Conservation (phyloP, 2,797 vertebrate genomes). For the Helarctos malayanus region DNA sequence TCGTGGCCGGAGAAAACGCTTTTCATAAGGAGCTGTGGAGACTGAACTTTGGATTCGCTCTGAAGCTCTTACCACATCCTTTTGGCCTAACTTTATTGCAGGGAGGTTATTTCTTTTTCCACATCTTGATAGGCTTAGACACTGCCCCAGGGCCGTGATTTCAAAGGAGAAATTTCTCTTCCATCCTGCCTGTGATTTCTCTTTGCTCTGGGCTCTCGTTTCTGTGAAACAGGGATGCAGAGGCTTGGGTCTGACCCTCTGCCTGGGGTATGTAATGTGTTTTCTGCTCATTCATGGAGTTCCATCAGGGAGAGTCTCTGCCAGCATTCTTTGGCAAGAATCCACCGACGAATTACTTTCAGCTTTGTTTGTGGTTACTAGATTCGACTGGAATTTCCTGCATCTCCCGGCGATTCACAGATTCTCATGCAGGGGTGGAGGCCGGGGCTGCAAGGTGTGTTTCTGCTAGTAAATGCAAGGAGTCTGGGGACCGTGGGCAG, state of each 20-base stretch:
- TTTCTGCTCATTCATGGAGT: slow-evolving; percentile 65
- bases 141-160: slow-evolving; percentile 39
- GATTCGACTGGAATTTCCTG: slow-evolving; percentile 65
- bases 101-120: slow-evolving; percentile 11
- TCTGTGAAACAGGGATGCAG: background rate
- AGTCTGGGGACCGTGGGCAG: fast-evolving
- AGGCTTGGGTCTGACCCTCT: slow-evolving; percentile 2
- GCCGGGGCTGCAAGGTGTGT: background rate
- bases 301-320: slow-evolving; percentile 15
- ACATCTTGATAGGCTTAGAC: slow-evolving; percentile 66
- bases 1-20: background rate
- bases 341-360: slow-evolving; percentile 43
- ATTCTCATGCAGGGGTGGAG: background rate
- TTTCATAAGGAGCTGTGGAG: background rate
- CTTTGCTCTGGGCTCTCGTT: background rate
- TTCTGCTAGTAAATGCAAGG: background rate
- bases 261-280: background rate
- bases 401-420: background rate
- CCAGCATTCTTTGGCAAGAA: slow-evolving; percentile 55
- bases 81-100: background rate
- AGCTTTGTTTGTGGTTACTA: slow-evolving; percentile 60
- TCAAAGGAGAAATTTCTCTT: slow-evolving; percentile 63
- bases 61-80: slow-evolving; percentile 41
- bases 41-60: background rate
- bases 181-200: slow-evolving; percentile 27